These are phyloP conservation scores for Macrophya alboannulata DNA, from an alignment of 2,888 invertebrate genomes.

Conservation along the genomic window DNA sequence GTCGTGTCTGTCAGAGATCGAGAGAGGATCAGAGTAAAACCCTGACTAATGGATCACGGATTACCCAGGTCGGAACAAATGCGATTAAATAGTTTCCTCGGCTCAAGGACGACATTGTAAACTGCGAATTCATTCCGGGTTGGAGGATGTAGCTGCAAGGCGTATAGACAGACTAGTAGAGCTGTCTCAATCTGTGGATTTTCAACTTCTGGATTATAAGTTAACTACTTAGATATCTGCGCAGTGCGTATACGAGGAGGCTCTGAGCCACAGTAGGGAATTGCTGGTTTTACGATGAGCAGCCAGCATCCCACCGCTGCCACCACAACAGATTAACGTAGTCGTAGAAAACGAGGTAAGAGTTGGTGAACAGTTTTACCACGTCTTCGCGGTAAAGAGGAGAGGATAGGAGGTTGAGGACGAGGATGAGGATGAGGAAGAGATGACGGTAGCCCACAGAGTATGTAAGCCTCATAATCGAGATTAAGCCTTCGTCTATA, in stretches of 20 bases:
- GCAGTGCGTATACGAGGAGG: background rate
- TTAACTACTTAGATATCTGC: background rate
- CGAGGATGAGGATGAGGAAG: background rate
- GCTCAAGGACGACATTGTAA: background rate
- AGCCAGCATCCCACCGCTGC: conserved; percentile 1
- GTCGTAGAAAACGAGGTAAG: conserved; percentile 31
- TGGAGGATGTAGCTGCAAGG: background rate
- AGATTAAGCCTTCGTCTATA: conserved; percentile 19
- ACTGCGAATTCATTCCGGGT: background rate
- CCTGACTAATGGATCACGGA: conserved; percentile 42
- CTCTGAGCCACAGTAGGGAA: background rate
- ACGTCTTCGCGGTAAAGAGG: conserved; percentile 6
- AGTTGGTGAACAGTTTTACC: conserved; percentile 22
- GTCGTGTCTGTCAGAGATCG: conserved; percentile 1
- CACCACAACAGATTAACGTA: conserved; percentile 41
- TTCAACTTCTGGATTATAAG: conserved; percentile 6
- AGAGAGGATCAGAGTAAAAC: conserved; percentile 39
- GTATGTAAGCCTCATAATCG: conserved; percentile 32
- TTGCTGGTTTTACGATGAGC: conserved; percentile 39
- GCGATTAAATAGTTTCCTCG: conserved; percentile 27
- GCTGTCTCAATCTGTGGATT: background rate
- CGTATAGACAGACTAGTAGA: background rate
- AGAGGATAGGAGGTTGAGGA: background rate
- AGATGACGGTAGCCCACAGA: conserved; percentile 15
- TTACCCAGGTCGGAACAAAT: conserved; percentile 37